Evolutionary conservation across 92 coral and sea anemone species (phyloP).

Genomic region (Epizoanthus ramosus): DNA sequence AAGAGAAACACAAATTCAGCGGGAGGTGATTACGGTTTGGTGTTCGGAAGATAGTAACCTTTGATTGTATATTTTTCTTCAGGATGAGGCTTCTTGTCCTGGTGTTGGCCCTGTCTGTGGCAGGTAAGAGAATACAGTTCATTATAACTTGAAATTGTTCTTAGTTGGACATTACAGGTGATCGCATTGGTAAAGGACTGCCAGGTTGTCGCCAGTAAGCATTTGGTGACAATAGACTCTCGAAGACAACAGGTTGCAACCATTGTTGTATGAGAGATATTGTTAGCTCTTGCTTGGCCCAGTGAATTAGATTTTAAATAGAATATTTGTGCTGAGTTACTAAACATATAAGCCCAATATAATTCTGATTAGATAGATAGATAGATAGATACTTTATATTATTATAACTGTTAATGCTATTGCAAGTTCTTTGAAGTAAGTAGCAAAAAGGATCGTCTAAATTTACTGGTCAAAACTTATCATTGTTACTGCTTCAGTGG

Average conservation of each 20-base stretch:
- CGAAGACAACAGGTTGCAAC: background rate
- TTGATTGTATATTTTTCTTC: background rate
- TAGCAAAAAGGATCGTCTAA: too few species aligned
- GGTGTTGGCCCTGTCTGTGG: conserved; percentile 19
- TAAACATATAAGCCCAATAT: too few species aligned
- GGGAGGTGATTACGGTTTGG: too few species aligned
- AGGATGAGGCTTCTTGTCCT: conserved; percentile 42
- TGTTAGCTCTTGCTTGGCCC: background rate
- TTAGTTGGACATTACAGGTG: background rate
- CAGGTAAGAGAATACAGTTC: conserved; percentile 22
- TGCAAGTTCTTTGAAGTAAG: too few species aligned
- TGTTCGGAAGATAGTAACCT: background rate
- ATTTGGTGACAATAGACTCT: background rate
- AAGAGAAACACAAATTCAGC: too few species aligned
- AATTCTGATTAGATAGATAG: too few species aligned
- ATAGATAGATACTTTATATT: too few species aligned
- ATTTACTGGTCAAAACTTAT: too few species aligned
- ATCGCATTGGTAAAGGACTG: background rate
- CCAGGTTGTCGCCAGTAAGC: background rate
- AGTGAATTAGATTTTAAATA: too few species aligned
- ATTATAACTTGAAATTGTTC: background rate
- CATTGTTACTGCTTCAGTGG: too few species aligned
- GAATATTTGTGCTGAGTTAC: too few species aligned
- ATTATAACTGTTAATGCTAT: too few species aligned
- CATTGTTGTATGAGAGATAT: background rate